These are phyloP conservation scores for Sphaerophoria taeniata DNA, from an alignment of 2,888 invertebrate genomes.

Conservation along the genomic window DNA sequence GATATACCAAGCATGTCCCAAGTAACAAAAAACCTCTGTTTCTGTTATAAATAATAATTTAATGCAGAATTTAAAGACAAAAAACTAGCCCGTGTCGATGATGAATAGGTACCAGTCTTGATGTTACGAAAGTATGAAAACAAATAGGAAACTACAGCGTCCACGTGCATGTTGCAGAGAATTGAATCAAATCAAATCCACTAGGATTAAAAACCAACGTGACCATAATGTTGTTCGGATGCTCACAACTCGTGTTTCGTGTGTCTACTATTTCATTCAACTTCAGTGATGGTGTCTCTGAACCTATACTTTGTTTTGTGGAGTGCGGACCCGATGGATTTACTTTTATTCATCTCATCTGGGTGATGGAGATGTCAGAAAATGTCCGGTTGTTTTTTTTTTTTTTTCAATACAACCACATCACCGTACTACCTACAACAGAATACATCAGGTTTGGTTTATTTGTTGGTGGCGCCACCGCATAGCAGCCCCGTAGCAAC, in stretches of 20 bases:
- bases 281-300: neutral
- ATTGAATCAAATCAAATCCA: conserved; percentile 78
- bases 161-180: conserved; percentile 78
- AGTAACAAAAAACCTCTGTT: neutral
- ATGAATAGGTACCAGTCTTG: conserved; percentile 76
- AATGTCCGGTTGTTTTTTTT: no score
- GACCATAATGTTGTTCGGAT: conserved; percentile 79
- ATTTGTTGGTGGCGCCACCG: conserved; percentile 17
- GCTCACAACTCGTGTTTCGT: conserved; percentile 71
- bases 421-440: no score
- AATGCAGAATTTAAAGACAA: conserved; percentile 28
- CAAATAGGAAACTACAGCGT: conserved; percentile 70
- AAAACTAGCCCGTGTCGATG: conserved; percentile 68
- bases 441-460: no score
- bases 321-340: no score
- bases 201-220: conserved; percentile 80
- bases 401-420: no score
- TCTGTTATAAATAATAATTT: conserved; percentile 1
- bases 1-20: neutral
- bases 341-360: no score
- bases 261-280: neutral
- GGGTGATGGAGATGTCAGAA: no score
- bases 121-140: conserved; percentile 57
- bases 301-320: no score
- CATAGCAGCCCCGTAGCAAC: no score